Evolutionary conservation across 1,140 invertebrate species (phyloP), one percentile per base, ranked within the genome.

Genomic region (Diabrotica virgifera): DNA sequence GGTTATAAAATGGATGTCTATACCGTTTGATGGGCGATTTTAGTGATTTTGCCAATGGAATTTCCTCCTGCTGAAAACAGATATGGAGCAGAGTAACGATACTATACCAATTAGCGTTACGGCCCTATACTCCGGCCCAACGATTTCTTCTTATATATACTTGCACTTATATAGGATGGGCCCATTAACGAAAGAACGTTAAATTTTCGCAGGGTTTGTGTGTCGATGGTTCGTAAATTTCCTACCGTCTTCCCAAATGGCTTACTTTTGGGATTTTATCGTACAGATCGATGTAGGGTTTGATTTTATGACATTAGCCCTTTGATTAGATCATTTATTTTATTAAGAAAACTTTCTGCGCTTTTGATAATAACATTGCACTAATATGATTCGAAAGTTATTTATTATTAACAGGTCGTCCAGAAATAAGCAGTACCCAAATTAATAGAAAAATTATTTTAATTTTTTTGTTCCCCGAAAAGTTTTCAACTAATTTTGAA

Each of bases 11-110:
- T 59, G 58, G 58, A 59, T 59, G 58, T 59, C 58, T 59, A 59
- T 54, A 62, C 52, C 24, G 60, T 62, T 62, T 62, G 60, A 62
- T 62, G 60, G 60, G 35, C 60, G 60, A 62, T 62, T 62, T 62
- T 62, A 62, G 46, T 54, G 60, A 62, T 62, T 62, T 54, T 54
- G 36, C n/a, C 60, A 36, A 62, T 55, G 60, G 14, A 53, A 50
- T 46, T 46, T n/a, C 40, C 40, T 46, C 46, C 60, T 62, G 52
- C 60, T 38, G 51, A 40, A 38, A 54, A 54, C 46, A 62, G 60
- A 62, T 62, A 62, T 62, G 60, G 36, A 62, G 35, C 51, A 13
- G 14, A 54, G 52, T 62, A 62, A 62, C 52, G 60, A 62, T 62
- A 62, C 60, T 51, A 24, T 55, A 55, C 52, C 60, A 62, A 62